Percentiles rank a stretch among this genome's conserved stretches.
phyloP scores from a whole-genome alignment of 2,113 vertebrate species.

The Ophthalmolycus amberensis region DNA sequence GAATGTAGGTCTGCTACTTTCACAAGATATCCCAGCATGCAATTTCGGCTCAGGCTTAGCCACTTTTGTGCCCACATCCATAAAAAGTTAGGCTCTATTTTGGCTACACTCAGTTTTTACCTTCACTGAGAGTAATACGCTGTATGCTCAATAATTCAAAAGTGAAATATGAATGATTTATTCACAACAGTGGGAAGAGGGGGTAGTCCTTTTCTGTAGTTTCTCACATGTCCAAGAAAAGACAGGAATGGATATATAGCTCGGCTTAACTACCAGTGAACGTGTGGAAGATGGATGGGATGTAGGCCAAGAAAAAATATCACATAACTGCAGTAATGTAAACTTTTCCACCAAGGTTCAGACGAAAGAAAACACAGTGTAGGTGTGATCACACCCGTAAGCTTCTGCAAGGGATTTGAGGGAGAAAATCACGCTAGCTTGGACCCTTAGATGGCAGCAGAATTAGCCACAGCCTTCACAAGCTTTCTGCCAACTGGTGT shows the following conservation, averaged over 20 bases:
- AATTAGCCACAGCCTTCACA: constrained; percentile 41
- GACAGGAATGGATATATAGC: constrained; percentile 15
- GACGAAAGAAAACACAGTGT: constrained; percentile 28
- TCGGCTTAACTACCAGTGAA: constrained; percentile 37
- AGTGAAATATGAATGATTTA: constrained; percentile 77
- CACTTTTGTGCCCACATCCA: constrained; percentile 26
- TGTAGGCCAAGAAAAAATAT: constrained; percentile 39
- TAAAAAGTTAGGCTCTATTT: constrained; percentile 54
- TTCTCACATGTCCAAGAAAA: constrained; percentile 54
- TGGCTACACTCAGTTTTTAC: constrained; percentile 58
- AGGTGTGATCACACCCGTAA: constrained; percentile 58
- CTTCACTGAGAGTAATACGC: constrained; percentile 70
- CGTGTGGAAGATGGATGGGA: constrained; percentile 24
- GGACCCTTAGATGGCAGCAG: constrained; percentile 35
- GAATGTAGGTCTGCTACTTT: constrained; percentile 14
- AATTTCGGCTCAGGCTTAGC: constrained; percentile 16
- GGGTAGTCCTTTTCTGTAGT: constrained; percentile 42
- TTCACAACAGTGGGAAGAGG: constrained; percentile 55
- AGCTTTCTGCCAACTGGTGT: constrained; percentile 40
- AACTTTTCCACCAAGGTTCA: constrained; percentile 33
- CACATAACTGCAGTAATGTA: constrained; percentile 31
- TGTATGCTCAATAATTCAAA: constrained; percentile 76
- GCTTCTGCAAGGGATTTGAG: constrained; percentile 45
- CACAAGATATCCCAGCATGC: constrained; percentile 5
- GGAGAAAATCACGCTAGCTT: constrained; percentile 12